phyloP scores from a whole-genome alignment of 2,113 vertebrate species.

The Sialia sialis region DNA sequence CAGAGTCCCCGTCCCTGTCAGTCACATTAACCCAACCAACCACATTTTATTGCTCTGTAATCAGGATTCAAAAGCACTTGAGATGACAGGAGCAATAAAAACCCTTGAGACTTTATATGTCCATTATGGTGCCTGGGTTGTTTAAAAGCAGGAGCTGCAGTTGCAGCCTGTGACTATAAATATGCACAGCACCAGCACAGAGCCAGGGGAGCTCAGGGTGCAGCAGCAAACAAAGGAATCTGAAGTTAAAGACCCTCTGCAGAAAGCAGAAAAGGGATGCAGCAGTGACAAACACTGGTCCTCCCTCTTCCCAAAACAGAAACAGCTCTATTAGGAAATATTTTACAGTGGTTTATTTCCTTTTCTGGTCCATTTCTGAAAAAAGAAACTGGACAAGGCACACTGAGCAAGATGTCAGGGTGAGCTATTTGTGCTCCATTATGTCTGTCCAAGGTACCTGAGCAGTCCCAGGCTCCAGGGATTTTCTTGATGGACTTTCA shows the following conservation, averaged over 20 bases:
- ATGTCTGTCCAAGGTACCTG: not conserved
- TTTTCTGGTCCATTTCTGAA: not conserved
- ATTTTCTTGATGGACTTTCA: not conserved
- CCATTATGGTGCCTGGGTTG: not conserved
- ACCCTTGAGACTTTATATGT: not conserved
- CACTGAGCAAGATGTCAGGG: not conserved
- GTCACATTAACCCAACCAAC: not conserved
- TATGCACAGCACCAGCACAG: not conserved
- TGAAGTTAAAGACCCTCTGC: not conserved
- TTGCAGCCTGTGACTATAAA: not conserved
- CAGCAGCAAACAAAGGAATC: not conserved
- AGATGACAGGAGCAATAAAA: not conserved
- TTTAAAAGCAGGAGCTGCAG: not conserved
- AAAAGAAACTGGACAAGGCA: not conserved
- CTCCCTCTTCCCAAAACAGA: not conserved
- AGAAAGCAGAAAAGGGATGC: not conserved
- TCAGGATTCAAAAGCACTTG: slow-evolving; percentile 7
- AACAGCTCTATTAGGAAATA: not conserved
- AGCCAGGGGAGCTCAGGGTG: not conserved
- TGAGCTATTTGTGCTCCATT: not conserved
- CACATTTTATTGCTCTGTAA: not conserved
- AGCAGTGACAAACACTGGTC: not conserved
- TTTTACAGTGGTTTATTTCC: not conserved
- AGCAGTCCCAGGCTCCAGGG: not conserved
- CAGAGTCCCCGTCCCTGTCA: not conserved